Conservation (phyloP, 30 jellyfish, hydroid and myxozoan species). For the Mastigias papua region DNA sequence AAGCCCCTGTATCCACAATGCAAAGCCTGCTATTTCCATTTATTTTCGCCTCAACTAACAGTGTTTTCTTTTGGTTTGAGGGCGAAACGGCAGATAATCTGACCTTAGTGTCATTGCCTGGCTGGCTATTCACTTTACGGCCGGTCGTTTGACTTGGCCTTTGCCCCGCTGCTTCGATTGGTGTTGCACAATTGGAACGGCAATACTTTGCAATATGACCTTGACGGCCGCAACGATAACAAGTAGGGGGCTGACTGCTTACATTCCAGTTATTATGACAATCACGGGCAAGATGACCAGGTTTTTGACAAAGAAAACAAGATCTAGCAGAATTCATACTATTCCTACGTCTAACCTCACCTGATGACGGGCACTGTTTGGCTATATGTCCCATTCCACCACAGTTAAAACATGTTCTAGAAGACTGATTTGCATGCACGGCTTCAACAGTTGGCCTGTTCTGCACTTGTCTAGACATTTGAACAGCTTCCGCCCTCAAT, state of each 20-base stretch:
- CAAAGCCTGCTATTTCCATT: too few relatives aligned
- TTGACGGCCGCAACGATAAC: conserved; percentile 12
- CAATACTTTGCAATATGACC: conserved; percentile 24
- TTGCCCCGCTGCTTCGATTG: conserved; percentile 1
- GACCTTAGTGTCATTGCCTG: background rate
- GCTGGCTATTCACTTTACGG: background rate
- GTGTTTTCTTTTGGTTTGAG: background rate
- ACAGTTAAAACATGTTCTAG: conserved; percentile 17
- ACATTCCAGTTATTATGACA: background rate
- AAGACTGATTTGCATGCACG: background rate
- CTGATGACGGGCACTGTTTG: conserved; percentile 7
- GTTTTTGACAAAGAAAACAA: conserved; percentile 11
- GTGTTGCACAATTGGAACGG: background rate
- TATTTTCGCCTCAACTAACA: too few relatives aligned
- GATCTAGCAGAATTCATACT: background rate
- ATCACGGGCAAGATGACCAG: conserved; percentile 41
- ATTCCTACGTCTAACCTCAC: background rate
- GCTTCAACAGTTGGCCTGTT: background rate
- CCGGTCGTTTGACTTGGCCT: background rate
- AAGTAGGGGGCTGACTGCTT: conserved; percentile 1
- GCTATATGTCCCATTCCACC: conserved; percentile 33
- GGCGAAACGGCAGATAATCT: conserved; percentile 3
- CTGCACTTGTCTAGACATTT: background rate
- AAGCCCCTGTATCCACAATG: too few relatives aligned
- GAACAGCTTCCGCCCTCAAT: background rate